phyloP scores from a whole-genome alignment of 2,797 vertebrate genomes.

The Darevskia mixta region DNA sequence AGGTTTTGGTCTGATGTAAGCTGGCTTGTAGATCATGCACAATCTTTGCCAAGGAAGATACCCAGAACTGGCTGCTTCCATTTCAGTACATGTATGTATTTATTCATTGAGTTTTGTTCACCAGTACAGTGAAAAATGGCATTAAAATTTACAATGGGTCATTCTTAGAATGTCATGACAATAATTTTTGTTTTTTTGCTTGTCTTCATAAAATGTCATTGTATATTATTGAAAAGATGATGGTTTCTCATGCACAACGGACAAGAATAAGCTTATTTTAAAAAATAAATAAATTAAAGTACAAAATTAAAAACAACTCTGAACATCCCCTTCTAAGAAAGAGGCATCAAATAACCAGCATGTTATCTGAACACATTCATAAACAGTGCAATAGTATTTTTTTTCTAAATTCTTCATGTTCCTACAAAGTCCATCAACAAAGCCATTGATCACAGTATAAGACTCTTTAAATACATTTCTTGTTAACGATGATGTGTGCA shows the following conservation, averaged over 20 bases:
- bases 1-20: not conserved
- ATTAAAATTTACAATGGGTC: constrained; percentile 97
- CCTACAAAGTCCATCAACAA: constrained; percentile 87
- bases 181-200: constrained; percentile 83
- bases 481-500: constrained; percentile 90
- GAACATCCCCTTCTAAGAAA: constrained; percentile 81
- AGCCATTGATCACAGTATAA: constrained; percentile 90
- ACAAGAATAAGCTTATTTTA: constrained; percentile 88
- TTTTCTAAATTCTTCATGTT: constrained; percentile 82
- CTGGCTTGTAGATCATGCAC: no score
- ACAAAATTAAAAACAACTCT: constrained; percentile 88
- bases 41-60: not conserved
- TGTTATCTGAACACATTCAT: constrained; percentile 87
- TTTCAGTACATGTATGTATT: constrained; percentile 74
- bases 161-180: constrained; percentile 96
- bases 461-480: constrained; percentile 87
- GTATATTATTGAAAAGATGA: constrained; percentile 91
- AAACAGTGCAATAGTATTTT: constrained; percentile 85
- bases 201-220: constrained; percentile 87
- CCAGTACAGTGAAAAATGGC: constrained; percentile 98
- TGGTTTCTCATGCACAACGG: constrained; percentile 92
- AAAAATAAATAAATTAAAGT: constrained; percentile 86
- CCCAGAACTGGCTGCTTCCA: constrained; percentile 19
- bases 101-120: constrained; percentile 95
- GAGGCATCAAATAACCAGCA: constrained; percentile 82